Conservation (phyloP, 1,140 invertebrate species). For the Dermatophagoides farinae region DNA sequence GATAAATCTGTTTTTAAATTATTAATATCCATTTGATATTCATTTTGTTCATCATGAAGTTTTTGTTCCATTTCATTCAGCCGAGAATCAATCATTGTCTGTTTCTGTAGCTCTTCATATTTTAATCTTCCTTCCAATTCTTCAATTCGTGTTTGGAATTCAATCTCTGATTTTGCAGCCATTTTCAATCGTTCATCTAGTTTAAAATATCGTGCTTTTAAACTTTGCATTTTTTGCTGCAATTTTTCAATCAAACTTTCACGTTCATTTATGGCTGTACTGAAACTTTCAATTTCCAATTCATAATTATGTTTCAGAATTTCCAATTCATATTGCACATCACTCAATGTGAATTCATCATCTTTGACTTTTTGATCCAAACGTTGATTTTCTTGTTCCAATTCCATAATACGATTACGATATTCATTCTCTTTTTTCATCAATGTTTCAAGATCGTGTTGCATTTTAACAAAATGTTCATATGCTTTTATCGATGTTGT, state of each 20-base stretch:
- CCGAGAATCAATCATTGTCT: background rate
- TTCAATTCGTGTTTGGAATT: background rate
- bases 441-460: background rate
- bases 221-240: background rate
- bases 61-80: slow-evolving; percentile 1
- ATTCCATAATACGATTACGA: background rate
- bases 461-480: background rate
- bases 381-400: background rate
- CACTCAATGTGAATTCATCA: background rate
- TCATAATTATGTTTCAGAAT: slow-evolving; percentile 8
- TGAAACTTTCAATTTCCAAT: slow-evolving; percentile 4
- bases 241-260: slow-evolving; percentile 9
- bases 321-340: slow-evolving; percentile 4
- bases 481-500: background rate
- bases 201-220: background rate
- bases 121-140: background rate
- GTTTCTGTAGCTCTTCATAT: slow-evolving; percentile 1
- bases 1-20: background rate
- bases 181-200: background rate
- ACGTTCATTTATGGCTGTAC: background rate
- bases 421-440: background rate
- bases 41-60: background rate
- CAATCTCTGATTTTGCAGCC: background rate
- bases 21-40: background rate
- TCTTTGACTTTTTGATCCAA: background rate